Evolutionary conservation across 2,797 vertebrate species (phyloP).

Genomic region (Betta splendens): DNA sequence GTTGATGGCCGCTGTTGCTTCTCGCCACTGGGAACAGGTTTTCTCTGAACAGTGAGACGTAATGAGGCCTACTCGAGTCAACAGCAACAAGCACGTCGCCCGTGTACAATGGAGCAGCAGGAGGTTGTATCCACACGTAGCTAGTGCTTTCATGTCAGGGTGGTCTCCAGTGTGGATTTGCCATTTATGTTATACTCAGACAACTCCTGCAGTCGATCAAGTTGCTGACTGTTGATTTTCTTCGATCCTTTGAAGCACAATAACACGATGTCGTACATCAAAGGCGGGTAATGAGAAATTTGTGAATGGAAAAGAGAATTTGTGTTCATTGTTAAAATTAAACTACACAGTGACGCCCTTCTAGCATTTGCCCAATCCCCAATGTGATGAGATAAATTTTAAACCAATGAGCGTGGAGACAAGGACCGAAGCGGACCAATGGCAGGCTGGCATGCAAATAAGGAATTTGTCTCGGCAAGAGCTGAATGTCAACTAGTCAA

Average conservation of each 20-base stretch:
- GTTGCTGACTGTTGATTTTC: background rate
- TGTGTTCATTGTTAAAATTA: slow-evolving; percentile 96
- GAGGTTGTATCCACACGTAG: background rate
- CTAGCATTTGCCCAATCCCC: slow-evolving; percentile 80
- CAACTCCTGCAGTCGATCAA: background rate
- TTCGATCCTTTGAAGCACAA: slow-evolving; percentile 16
- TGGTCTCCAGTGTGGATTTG: slow-evolving; percentile 18
- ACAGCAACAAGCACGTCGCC: background rate
- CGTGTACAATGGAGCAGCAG: background rate
- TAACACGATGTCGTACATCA: slow-evolving; percentile 72
- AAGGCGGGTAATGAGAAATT: slow-evolving; percentile 86
- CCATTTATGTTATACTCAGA: background rate
- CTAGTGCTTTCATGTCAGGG: background rate
- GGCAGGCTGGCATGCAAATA: slow-evolving; percentile 83
- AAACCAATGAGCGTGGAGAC: slow-evolving; percentile 64
- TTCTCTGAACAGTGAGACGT: background rate
- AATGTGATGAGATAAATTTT: slow-evolving; percentile 74
- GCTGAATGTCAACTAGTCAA: slow-evolving; percentile 98
- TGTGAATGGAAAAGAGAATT: slow-evolving; percentile 94
- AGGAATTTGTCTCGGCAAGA: slow-evolving; percentile 88
- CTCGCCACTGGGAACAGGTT: background rate
- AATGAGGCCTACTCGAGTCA: no score
- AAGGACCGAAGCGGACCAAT: slow-evolving; percentile 79
- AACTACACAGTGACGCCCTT: slow-evolving; percentile 80
- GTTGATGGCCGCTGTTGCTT: background rate